Percentiles rank a stretch among this genome's conserved stretches.
Conservation (phyloP, 2,113 vertebrate genomes). For the Brachyistius frenatus region DNA sequence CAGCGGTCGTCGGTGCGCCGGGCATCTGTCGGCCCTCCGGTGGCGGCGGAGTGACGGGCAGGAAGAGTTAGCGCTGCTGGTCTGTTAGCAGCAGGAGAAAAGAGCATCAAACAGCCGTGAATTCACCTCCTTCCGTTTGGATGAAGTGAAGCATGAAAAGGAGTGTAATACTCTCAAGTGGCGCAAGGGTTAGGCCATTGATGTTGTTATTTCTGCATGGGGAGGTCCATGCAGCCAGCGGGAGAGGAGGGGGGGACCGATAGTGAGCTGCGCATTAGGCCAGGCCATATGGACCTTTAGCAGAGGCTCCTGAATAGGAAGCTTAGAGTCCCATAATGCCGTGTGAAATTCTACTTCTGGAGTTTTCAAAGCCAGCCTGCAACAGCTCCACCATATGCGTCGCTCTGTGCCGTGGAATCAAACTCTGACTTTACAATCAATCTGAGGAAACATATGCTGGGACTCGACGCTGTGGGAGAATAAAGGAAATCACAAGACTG, state of each 20-base stretch:
- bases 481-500: too few relatives aligned
- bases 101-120: slow-evolving; percentile 93
- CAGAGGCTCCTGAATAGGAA: slow-evolving; percentile 90
- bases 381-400: slow-evolving; percentile 76
- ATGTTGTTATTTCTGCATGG: slow-evolving; percentile 93
- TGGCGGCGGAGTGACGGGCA: slow-evolving; percentile 84
- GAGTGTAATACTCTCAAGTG: slow-evolving; percentile 94
- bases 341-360: slow-evolving; percentile 88
- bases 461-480: too few relatives aligned
- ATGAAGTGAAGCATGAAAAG: slow-evolving; percentile 95
- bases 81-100: slow-evolving; percentile 84
- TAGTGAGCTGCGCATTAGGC: slow-evolving; percentile 81
- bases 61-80: slow-evolving; percentile 75
- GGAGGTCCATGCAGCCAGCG: slow-evolving; percentile 87
- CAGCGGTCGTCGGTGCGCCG: slow-evolving; percentile 86
- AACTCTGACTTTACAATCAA: slow-evolving; percentile 48
- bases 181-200: slow-evolving; percentile 88
- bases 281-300: slow-evolving; percentile 92
- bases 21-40: slow-evolving; percentile 91
- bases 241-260: slow-evolving; percentile 64
- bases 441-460: slow-evolving; percentile 44
- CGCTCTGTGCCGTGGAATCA: slow-evolving; percentile 1
- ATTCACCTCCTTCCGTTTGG: slow-evolving; percentile 93
- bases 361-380: slow-evolving; percentile 73
- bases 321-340: slow-evolving; percentile 86